phyloP scores from a whole-genome alignment of 2,888 invertebrate genomes.

The Brenthis ino region DNA sequence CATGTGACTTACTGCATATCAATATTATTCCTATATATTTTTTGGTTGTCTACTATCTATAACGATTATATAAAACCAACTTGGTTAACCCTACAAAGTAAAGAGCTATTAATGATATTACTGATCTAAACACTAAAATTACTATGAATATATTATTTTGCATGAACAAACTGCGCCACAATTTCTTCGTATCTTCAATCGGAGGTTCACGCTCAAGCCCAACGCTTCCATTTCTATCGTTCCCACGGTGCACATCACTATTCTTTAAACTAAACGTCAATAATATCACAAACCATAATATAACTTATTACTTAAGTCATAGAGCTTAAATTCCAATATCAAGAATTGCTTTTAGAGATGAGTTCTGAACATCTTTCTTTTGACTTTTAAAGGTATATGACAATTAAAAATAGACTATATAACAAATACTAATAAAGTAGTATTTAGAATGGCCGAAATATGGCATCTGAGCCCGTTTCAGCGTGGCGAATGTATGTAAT shows the following conservation, averaged over 20 bases:
- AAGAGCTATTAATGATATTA: conserved; percentile 29
- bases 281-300: conserved; percentile 44
- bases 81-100: conserved; percentile 12
- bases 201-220: conserved; percentile 62
- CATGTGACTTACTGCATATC: no score
- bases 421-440: conserved; percentile 17
- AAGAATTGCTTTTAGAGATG: conserved; percentile 48
- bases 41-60: no score
- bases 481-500: conserved; percentile 59
- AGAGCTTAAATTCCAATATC: conserved; percentile 36
- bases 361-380: conserved; percentile 54
- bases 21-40: no score
- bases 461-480: conserved; percentile 50
- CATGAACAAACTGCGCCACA: conserved; percentile 45
- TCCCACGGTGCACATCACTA: conserved; percentile 75
- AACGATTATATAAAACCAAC: background rate
- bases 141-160: conserved; percentile 42
- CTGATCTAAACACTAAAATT: conserved; percentile 36
- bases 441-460: conserved; percentile 38
- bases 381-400: conserved; percentile 52
- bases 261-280: conserved; percentile 53
- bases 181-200: conserved; percentile 60
- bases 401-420: conserved; percentile 39
- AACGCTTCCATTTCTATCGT: conserved; percentile 63
- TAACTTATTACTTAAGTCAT: conserved; percentile 40